These are phyloP conservation scores for Coptotermes formosanus DNA, from an alignment of 1,140 invertebrate genomes.

Conservation along the genomic window DNA sequence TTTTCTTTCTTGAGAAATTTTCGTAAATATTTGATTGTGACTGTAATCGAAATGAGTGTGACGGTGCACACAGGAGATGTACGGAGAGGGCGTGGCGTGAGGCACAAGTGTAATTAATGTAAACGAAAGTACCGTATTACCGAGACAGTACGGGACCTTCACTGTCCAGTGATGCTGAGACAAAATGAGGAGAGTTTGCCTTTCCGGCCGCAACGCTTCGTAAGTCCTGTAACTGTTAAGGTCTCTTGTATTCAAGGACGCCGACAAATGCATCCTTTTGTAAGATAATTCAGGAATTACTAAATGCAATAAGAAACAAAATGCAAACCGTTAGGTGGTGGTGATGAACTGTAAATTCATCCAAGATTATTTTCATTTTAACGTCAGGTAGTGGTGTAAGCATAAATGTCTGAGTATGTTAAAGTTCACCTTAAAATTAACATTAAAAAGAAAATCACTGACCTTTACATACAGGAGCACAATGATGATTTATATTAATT, in stretches of 20 bases:
- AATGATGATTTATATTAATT: not conserved
- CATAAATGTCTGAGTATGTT: not conserved
- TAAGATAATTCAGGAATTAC: not conserved
- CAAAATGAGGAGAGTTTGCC: not conserved
- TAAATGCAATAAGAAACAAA: not conserved
- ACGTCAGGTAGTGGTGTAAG: not conserved
- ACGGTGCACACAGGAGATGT: not conserved
- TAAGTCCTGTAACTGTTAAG: not conserved
- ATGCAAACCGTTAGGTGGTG: not conserved
- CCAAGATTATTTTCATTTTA: not conserved
- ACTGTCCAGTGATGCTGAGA: conserved; percentile 6
- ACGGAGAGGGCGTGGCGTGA: not conserved
- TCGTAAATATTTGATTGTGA: not conserved
- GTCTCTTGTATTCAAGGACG: not conserved
- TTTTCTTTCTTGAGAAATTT: not conserved
- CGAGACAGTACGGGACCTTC: not conserved
- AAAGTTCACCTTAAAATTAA: not conserved
- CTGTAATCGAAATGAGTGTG: not conserved
- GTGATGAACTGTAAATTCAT: not conserved
- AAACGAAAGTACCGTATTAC: not conserved
- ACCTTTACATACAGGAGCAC: not conserved
- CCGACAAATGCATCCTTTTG: not conserved
- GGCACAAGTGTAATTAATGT: not conserved
- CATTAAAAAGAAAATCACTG: not conserved
- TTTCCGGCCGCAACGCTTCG: not conserved